Percentiles rank a stretch among this genome's conserved stretches.
phyloP scores from a whole-genome alignment of 1,140 invertebrate species.

The Thaumatotibia leucotreta region DNA sequence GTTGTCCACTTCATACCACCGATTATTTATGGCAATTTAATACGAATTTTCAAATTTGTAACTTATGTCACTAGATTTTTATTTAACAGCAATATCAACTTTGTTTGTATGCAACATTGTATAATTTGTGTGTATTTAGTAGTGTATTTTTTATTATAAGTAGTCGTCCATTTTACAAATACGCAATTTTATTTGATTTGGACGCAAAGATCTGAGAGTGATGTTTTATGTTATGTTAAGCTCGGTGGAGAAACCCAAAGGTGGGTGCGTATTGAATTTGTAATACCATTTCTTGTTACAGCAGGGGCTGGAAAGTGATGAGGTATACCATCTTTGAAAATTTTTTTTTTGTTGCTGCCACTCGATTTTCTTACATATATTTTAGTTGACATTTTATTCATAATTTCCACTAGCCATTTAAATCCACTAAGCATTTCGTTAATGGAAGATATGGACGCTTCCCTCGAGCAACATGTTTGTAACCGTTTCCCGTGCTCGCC shows the following conservation, averaged over 20 bases:
- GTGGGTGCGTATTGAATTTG: slow-evolving; percentile 75
- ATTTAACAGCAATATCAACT: background rate
- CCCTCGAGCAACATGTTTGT: slow-evolving; percentile 58
- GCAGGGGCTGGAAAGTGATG: slow-evolving; percentile 92
- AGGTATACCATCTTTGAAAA: slow-evolving; percentile 82
- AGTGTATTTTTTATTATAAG: background rate
- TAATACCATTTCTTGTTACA: slow-evolving; percentile 81
- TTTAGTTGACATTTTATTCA: slow-evolving; percentile 68
- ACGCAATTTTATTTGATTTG: background rate
- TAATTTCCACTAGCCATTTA: slow-evolving; percentile 67
- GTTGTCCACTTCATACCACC: slow-evolving; percentile 7
- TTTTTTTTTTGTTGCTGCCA: slow-evolving; percentile 75
- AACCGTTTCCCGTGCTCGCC: background rate
- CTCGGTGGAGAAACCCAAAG: slow-evolving; percentile 58
- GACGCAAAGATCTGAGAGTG: background rate
- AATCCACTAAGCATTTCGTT: slow-evolving; percentile 66
- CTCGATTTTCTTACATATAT: slow-evolving; percentile 59
- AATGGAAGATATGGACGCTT: slow-evolving; percentile 72
- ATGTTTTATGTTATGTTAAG: slow-evolving; percentile 35
- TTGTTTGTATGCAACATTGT: slow-evolving; percentile 1
- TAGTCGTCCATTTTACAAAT: background rate
- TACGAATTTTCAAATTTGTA: background rate
- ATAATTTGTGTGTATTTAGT: slow-evolving; percentile 5
- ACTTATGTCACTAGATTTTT: slow-evolving; percentile 2
- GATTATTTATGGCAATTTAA: slow-evolving; percentile 4